Evolutionary conservation across 2,797 vertebrate genomes (phyloP).

Genomic region (Darevskia mixta): DNA sequence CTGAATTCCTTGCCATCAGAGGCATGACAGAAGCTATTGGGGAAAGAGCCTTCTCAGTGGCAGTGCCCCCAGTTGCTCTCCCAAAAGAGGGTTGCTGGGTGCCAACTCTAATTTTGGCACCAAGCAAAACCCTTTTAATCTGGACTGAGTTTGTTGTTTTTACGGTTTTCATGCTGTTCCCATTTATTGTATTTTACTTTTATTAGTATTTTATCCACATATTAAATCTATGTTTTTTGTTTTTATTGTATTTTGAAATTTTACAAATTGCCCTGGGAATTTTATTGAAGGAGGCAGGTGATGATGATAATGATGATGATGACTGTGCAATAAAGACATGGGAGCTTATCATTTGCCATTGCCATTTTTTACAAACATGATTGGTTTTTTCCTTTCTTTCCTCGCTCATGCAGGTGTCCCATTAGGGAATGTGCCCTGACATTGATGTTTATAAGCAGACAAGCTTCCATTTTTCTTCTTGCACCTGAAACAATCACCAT

Average conservation of each 20-base stretch:
- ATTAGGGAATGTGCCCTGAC: constrained; percentile 46
- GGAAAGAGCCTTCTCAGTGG: neutral
- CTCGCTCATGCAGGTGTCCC: constrained; percentile 59
- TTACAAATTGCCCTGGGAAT: neutral
- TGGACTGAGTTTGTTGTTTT: neutral
- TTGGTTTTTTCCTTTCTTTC: neutral
- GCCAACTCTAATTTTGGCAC: neutral
- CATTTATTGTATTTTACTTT: neutral
- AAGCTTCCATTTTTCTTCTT: constrained; percentile 45
- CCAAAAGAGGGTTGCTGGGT: neutral
- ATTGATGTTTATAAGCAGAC: constrained; percentile 64
- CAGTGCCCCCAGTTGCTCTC: neutral
- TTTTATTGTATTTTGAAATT: neutral
- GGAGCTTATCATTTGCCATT: neutral
- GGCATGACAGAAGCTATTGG: neutral
- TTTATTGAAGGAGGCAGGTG: neutral
- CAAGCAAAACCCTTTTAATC: neutral
- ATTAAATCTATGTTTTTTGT: neutral
- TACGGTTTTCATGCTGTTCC: neutral
- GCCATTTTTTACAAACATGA: accelerated
- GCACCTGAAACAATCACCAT: constrained; percentile 44
- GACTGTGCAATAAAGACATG: neutral
- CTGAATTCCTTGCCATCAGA: neutral
- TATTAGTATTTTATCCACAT: neutral
- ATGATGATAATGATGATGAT: neutral